A percentile compares a stretch with the other conserved stretches of the same genome.
phyloP scores from a whole-genome alignment of 2,113 vertebrate species.

The human region GRCh38 chr17:5853001-5853500 shows the following conservation, averaged over 20 bases:
- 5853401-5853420: not conserved
- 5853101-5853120: not conserved
- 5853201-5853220: not conserved
- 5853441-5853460: not conserved
- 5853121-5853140: not conserved
- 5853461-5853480: not conserved
- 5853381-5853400: not conserved
- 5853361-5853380: not conserved
- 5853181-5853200: not conserved
- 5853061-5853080: not conserved
- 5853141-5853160: not conserved
- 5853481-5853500: not conserved
- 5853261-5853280: not conserved
- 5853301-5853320: not conserved
- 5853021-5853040: slow-evolving; percentile 21
- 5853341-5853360: not conserved
- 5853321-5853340: not conserved
- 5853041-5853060: not conserved
- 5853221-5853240: not conserved
- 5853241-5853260: not conserved
- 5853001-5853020: not conserved
- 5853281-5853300: slow-evolving; percentile 16
- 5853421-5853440: slow-evolving; percentile 14
- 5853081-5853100: slow-evolving; percentile 4
- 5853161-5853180: not conserved